Percentiles rank a stretch among this genome's conserved stretches.
These are phyloP conservation scores for Aphidius ervi DNA, from an alignment of 1,140 invertebrate genomes.

Conservation along the genomic window DNA sequence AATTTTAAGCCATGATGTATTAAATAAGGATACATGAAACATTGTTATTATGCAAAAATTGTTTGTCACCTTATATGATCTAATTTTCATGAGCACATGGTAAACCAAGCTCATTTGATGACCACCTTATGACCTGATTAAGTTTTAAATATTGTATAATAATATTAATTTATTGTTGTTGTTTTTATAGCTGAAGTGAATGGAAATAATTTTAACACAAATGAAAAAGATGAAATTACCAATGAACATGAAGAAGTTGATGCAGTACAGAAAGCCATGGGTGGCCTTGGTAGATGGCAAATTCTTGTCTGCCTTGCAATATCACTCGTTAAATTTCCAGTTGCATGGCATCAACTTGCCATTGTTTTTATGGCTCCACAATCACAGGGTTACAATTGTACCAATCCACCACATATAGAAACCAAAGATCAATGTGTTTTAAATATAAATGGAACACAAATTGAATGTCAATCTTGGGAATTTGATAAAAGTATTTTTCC, in stretches of 20 bases:
- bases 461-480: constrained; percentile 56
- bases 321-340: constrained; percentile 66
- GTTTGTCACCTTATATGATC: too few relatives aligned
- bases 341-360: constrained; percentile 67
- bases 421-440: constrained; percentile 43
- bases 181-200: constrained; percentile 34
- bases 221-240: constrained; percentile 32
- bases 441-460: constrained; percentile 33
- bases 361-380: constrained; percentile 65
- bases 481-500: constrained; percentile 63
- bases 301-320: constrained; percentile 61
- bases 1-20: too few relatives aligned
- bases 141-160: not conserved
- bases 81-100: too few relatives aligned
- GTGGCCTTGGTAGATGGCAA: constrained; percentile 69
- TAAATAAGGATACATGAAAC: too few relatives aligned
- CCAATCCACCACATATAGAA: constrained; percentile 40
- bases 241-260: constrained; percentile 55
- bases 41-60: too few relatives aligned
- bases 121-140: too few relatives aligned
- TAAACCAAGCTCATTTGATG: too few relatives aligned
- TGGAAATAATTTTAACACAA: constrained; percentile 32
- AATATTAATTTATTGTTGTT: constrained; percentile 2
- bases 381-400: constrained; percentile 49
- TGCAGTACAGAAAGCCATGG: constrained; percentile 63